Evolutionary conservation across 2,797 vertebrate genomes (phyloP), one percentile per base, ranked within the genome.

Genomic region (Manis javanica): DNA sequence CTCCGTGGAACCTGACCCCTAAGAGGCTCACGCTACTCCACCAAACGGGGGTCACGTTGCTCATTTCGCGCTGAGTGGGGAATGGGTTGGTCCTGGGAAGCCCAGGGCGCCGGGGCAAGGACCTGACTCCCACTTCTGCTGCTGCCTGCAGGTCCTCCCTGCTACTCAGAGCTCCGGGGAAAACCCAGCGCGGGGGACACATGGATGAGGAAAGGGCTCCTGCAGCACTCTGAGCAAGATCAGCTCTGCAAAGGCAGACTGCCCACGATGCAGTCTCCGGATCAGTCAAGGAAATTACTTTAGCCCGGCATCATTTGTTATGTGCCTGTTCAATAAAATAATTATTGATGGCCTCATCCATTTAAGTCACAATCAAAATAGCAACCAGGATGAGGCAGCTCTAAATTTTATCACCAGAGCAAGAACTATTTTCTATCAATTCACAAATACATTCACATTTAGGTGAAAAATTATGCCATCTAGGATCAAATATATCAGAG

Each of bases 311-410:
- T 96, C 97, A 97, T 97, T 98, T 98, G 97, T 98, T 96, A 96
- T 96, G 95, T 92, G 96, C 84, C 94, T 95, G 96, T 83, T 98
- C 96, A 98, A 97, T 98, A 98, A 97, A 97, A 96, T 98, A 97
- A 97, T 97, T 97, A 97, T 97, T 98, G 97, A 98, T 95, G 96
- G 96, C 96, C 94, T 95, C 97, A 96, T 97, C 96, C 96, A 98
- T 98, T 98, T 97, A 96, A 97, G 96, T 97, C 97, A 97, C 97
- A 89, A 95, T 97, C 97, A 97, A 95, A 96, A 95, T 84, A 96
- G 96, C 97, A 69, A 94, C 83, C 95, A 61, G 57, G 74, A 97
- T 39, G 74, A 79, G 84, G 92, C 49, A 3, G 89, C 74, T 87
- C 89, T 83, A 34, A 42, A 83, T 97, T 97, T 92, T 96, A 96